These are phyloP conservation scores for Drosophila parvula DNA, from an alignment of 1,140 invertebrate species.

Conservation along the genomic window DNA sequence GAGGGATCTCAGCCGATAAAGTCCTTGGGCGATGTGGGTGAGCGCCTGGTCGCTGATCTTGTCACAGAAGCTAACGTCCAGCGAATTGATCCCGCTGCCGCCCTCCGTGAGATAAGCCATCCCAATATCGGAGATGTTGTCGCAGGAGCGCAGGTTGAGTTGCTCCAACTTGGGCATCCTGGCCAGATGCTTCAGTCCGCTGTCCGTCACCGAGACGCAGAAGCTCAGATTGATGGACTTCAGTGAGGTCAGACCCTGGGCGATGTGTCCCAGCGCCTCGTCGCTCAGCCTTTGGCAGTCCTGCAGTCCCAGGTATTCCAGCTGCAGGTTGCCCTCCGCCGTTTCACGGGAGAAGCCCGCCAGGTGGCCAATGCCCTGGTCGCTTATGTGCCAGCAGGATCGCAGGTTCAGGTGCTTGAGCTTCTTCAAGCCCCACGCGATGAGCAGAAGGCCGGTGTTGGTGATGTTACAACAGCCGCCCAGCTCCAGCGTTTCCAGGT, in stretches of 20 bases:
- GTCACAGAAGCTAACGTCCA: slow-evolving; percentile 98
- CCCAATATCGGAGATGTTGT: slow-evolving; percentile 96
- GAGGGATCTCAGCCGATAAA: slow-evolving; percentile 92
- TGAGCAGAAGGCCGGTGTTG: slow-evolving; percentile 92
- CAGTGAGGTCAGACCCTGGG: slow-evolving; percentile 89
- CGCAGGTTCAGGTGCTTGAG: slow-evolving; percentile 93
- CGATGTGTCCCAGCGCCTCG: slow-evolving; percentile 93
- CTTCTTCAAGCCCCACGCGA: slow-evolving; percentile 94
- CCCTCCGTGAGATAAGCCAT: slow-evolving; percentile 95
- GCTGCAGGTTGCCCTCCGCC: slow-evolving; percentile 88
- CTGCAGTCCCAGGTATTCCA: slow-evolving; percentile 95
- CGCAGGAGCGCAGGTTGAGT: slow-evolving; percentile 96
- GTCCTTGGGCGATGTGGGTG: slow-evolving; percentile 93
- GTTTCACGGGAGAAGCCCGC: slow-evolving; percentile 89
- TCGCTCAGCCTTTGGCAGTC: slow-evolving; percentile 97
- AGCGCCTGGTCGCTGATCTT: slow-evolving; percentile 96
- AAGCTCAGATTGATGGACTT: slow-evolving; percentile 96
- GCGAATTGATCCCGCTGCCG: slow-evolving; percentile 89
- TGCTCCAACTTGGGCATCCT: slow-evolving; percentile 92
- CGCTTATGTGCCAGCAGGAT: slow-evolving; percentile 96
- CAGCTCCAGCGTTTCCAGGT: slow-evolving; percentile 93
- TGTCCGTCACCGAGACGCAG: slow-evolving; percentile 96
- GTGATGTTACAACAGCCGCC: slow-evolving; percentile 96
- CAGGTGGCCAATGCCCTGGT: slow-evolving; percentile 94
- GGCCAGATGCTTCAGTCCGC: slow-evolving; percentile 94